Evolutionary conservation across 2,888 invertebrate genomes (phyloP), one percentile per base, ranked within the genome.

Genomic region (Acronicta aceris): DNA sequence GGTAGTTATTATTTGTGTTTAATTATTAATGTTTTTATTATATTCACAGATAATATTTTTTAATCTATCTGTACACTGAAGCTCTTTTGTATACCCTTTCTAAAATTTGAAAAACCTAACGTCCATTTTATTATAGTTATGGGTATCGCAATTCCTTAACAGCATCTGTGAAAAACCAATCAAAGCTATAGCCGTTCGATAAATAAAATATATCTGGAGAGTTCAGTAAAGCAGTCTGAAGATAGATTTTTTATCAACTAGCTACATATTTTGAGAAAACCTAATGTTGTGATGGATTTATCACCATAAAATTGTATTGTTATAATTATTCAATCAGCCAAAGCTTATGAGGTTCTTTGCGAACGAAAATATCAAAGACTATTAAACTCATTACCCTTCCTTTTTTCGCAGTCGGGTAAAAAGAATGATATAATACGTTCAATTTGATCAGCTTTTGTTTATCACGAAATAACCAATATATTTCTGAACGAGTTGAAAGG

Each of bases 401-500:
- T n/a, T n/a, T n/a, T n/a, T n/a, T n/a, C n/a, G n/a, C n/a, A n/a
- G n/a, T n/a, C n/a, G n/a, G n/a, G n/a, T n/a, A n/a, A 21, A 21
- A 21, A n/a, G n/a, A n/a, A 38, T 6, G n/a, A 38, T 6, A 8
- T 38, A 6, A 38, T n/a, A 38, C n/a, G n/a, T n/a, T 1, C n/a
- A 38, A 30, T 15, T 15, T 2, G 4, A 45, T 13, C n/a, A 15
- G 1, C 9, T 58, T 50, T 33, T 46, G 25, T 70, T 46, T 12
- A 41, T 47, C 6, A 38, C 9, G 52, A 38, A 54, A 48, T 15
- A 55, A n/a, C 8, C 17, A 54, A 41, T 65, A 50, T 58, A 59
- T 71, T 45, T 41, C 50, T 15, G 41, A 49, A 47, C 46, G 51
- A 54, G 66, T 65, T 45, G 36, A 65, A 71, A 51, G n/a, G 50